Evolutionary conservation across 2,113 vertebrate species (phyloP).

Genomic region (Ciconia maguari): DNA sequence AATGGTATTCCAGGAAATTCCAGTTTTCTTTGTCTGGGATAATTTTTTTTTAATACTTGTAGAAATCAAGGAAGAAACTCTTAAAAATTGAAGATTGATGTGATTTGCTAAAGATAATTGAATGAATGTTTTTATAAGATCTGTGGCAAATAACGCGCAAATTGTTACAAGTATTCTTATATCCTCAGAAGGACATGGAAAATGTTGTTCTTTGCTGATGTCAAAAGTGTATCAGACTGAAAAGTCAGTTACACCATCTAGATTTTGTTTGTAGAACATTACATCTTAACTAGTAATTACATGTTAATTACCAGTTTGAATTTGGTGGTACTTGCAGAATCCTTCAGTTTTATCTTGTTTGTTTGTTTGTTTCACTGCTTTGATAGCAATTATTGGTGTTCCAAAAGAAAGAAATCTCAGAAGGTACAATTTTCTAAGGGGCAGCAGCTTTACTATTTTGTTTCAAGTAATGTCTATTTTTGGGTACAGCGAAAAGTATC

Average conservation of each 20-base stretch:
- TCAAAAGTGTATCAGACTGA: neutral
- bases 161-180: neutral
- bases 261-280: neutral
- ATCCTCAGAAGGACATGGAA: neutral
- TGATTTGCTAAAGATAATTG: neutral
- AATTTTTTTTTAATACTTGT: neutral
- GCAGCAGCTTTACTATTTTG: neutral
- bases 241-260: neutral
- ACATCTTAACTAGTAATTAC: neutral
- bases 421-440: neutral
- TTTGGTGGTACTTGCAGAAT: neutral
- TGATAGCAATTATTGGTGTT: neutral
- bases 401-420: neutral
- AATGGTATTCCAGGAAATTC: neutral
- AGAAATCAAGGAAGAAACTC: neutral
- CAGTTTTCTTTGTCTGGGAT: neutral
- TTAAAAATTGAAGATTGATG: neutral
- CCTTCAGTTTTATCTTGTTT: neutral
- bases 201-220: neutral
- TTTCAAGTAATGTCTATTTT: neutral
- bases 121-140: neutral
- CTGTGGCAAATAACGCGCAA: neutral
- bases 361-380: neutral
- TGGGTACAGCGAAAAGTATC: neutral
- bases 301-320: neutral